Percentiles rank a stretch among this genome's conserved stretches.
Conservation (phyloP, 2,113 vertebrate genomes). For the Phalacrocorax carbo region DNA sequence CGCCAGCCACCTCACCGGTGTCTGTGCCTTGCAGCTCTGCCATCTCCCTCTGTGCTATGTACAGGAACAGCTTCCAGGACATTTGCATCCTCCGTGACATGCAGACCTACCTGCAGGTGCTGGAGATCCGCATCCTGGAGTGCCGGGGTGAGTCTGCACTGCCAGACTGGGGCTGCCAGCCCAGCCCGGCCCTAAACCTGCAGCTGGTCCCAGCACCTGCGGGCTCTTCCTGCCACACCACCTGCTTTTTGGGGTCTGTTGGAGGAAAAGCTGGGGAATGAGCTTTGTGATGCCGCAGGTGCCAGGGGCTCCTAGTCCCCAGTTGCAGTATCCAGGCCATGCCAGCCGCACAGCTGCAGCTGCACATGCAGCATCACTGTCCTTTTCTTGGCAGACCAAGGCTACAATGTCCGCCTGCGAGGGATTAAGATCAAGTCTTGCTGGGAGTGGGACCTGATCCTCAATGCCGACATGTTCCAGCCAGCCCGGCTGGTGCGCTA, state of each 20-base stretch:
- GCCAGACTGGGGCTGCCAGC: not conserved
- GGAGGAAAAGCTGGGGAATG: not conserved
- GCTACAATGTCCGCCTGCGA: slow-evolving; percentile 90
- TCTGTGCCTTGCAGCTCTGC: not conserved
- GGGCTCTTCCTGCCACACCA: accelerated
- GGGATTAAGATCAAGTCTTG: slow-evolving; percentile 92
- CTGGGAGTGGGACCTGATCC: slow-evolving; percentile 87
- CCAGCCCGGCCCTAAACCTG: not conserved
- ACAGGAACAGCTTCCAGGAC: slow-evolving; percentile 86
- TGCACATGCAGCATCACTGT: accelerated
- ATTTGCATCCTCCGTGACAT: slow-evolving; percentile 92
- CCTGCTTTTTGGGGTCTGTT: not conserved
- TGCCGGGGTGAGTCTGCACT: slow-evolving; percentile 81
- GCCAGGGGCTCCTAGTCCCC: not conserved
- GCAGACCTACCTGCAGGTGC: slow-evolving; percentile 84
- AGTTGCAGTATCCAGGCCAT: accelerated
- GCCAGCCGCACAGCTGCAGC: accelerated
- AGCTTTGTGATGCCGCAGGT: not conserved
- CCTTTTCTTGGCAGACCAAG: slow-evolving; percentile 78
- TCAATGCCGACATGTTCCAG: slow-evolving; percentile 89
- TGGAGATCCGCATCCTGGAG: slow-evolving; percentile 92
- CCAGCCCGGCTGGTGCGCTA: slow-evolving; percentile 89
- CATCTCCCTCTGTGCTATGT: not conserved
- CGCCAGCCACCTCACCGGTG: accelerated
- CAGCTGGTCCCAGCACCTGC: not conserved